Evolutionary conservation across 2,888 invertebrate genomes (phyloP), one percentile per base, ranked within the genome.

Genomic region (Synergus umbraculus): DNA sequence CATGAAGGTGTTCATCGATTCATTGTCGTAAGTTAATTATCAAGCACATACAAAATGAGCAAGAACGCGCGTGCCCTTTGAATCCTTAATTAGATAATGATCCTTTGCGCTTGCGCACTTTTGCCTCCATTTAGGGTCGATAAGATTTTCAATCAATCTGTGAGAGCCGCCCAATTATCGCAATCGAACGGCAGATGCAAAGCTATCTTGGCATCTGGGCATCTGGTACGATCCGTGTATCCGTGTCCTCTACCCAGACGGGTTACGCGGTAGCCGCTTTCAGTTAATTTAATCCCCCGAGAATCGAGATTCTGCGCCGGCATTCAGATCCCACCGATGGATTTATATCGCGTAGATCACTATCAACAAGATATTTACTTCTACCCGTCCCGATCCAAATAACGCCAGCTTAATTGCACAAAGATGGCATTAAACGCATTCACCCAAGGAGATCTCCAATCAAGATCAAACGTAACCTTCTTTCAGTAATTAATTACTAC

Each of bases 101-200:
- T 73, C 73, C 73, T 22, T 73, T 54, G 37, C 37, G 54, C n/a
- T 73, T 73, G 73, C 73, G 67, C 46, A 67, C 12, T 64, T n/a
- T 77, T 18, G 67, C 78, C 29, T 84, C 79, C 82, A 83, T 86
- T 88, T 84, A 84, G 84, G 85, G 83, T 84, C 83, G 85, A 86
- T 83, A 81, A 85, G 85, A 85, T 84, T 86, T 86, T 86, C 86
- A 86, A 89, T 88, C 88, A 85, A 89, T 89, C 84, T 78, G 66
- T 41, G 77, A 81, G 78, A 79, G 76, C 79, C 86, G 87, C 80
- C 89, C 89, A 91, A 90, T 91, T 90, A 91, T 89, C 87, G 88
- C 90, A 89, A 90, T 90, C 89, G 88, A 81, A 84, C 89, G 88
- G 87, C 86, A 88, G 91, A 91, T 89, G 87, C 87, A 90, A 91